Evolutionary conservation across 2,797 vertebrate species (phyloP).

Genomic region (Huso huso): DNA sequence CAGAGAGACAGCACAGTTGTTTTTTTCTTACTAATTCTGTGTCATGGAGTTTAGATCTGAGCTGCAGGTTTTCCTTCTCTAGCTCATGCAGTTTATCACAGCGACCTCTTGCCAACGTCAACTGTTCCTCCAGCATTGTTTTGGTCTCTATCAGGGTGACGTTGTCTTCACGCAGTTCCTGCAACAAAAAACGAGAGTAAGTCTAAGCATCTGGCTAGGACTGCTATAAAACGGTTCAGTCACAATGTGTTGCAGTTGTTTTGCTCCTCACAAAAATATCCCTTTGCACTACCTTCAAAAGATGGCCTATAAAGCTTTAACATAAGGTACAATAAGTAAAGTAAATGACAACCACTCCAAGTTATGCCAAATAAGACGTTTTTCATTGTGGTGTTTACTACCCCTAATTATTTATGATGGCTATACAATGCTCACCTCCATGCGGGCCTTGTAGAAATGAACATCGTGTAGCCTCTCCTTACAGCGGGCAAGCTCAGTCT

Average conservation of each 20-base stretch:
- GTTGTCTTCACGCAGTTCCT: constrained; percentile 96
- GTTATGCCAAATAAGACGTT: too few relatives aligned
- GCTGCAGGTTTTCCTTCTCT: constrained; percentile 88
- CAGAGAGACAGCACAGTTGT: background rate
- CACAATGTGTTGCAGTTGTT: background rate
- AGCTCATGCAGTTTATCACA: constrained; percentile 86
- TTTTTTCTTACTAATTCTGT: constrained; percentile 72
- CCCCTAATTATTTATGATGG: too few relatives aligned
- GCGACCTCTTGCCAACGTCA: constrained; percentile 73
- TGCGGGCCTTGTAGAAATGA: constrained; percentile 90
- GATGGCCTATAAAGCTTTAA: too few relatives aligned
- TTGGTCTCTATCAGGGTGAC: constrained; percentile 88
- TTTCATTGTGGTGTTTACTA: too few relatives aligned
- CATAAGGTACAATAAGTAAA: too few relatives aligned
- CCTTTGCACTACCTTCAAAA: too few relatives aligned
- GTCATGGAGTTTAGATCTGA: constrained; percentile 87
- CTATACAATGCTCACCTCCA: constrained; percentile 67
- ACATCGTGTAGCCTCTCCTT: constrained; percentile 88
- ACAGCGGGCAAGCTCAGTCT: constrained; percentile 79
- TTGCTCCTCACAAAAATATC: too few relatives aligned
- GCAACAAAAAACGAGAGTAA: background rate
- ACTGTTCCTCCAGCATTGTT: constrained; percentile 84
- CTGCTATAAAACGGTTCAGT: constrained; percentile 12
- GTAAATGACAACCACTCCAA: too few relatives aligned
- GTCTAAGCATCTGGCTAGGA: constrained; percentile 3